Evolutionary conservation across 2,113 vertebrate genomes (phyloP).

Genomic region (Atherinomorus stipes): DNA sequence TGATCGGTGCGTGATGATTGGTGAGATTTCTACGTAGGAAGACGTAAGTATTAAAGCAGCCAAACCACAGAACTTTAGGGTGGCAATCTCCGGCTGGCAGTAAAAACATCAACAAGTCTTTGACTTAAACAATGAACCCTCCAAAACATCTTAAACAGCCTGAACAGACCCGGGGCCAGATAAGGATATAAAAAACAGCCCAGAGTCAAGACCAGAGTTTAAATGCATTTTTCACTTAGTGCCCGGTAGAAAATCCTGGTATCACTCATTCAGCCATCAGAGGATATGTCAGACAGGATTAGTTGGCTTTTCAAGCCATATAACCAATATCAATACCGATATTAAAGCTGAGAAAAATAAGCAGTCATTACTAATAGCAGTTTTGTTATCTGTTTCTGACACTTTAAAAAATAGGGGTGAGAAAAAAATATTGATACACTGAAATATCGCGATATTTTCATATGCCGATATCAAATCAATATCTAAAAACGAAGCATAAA

Average conservation of each 20-base stretch:
- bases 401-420: too few relatives aligned
- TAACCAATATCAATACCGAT: not conserved
- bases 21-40: conserved; percentile 44
- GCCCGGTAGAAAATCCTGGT: not conserved
- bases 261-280: not conserved
- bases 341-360: too few relatives aligned
- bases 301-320: not conserved
- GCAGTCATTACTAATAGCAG: too few relatives aligned
- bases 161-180: not conserved
- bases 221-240: not conserved
- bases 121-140: conserved; percentile 59
- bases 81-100: conserved; percentile 52
- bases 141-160: conserved; percentile 27
- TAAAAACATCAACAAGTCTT: conserved; percentile 64
- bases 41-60: conserved; percentile 51
- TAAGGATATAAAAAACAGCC: conserved; percentile 18
- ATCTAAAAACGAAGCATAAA: too few relatives aligned
- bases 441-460: too few relatives aligned
- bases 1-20: conserved; percentile 49
- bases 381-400: too few relatives aligned
- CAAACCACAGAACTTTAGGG: conserved; percentile 65
- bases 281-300: not conserved
- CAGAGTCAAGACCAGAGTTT: not conserved
- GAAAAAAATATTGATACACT: too few relatives aligned
- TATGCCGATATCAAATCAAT: too few relatives aligned